Conservation (phyloP, 2,113 vertebrate species). For the Perca schrenkii region DNA sequence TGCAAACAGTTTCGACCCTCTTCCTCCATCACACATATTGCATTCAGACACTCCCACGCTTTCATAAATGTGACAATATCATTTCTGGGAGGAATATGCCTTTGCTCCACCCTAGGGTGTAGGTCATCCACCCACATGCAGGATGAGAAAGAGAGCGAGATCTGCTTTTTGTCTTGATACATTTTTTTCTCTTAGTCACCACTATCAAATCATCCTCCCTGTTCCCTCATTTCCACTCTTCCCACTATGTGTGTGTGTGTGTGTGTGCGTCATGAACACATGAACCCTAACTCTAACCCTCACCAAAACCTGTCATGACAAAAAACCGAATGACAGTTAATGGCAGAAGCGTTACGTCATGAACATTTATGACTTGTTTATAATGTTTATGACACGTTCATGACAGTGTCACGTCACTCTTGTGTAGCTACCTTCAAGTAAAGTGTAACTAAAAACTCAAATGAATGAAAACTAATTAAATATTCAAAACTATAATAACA, state of each 20-base stretch:
- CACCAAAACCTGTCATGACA: no score
- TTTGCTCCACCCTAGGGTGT: constrained; percentile 31
- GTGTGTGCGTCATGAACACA: not conserved
- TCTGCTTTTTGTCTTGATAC: constrained; percentile 63
- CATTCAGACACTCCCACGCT: constrained; percentile 61
- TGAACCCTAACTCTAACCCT: no score
- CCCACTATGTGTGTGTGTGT: not conserved
- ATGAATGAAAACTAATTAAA: no score
- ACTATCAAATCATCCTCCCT: constrained; percentile 19
- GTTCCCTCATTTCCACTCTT: constrained; percentile 1
- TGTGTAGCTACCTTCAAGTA: no score
- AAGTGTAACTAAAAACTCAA: no score
- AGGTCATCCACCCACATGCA: constrained; percentile 46
- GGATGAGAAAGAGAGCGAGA: constrained; percentile 28
- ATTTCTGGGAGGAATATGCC: constrained; percentile 54
- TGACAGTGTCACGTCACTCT: no score
- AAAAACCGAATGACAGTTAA: no score
- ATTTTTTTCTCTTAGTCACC: constrained; percentile 63
- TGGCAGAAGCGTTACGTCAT: no score
- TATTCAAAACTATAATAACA: no score
- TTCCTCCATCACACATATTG: constrained; percentile 59
- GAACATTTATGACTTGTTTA: no score
- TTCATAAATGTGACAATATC: constrained; percentile 71
- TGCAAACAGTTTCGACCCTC: constrained; percentile 17
- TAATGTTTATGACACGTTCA: no score